These are phyloP conservation scores for Gouania willdenowi DNA, from an alignment of 2,797 vertebrate species.

Conservation along the genomic window DNA sequence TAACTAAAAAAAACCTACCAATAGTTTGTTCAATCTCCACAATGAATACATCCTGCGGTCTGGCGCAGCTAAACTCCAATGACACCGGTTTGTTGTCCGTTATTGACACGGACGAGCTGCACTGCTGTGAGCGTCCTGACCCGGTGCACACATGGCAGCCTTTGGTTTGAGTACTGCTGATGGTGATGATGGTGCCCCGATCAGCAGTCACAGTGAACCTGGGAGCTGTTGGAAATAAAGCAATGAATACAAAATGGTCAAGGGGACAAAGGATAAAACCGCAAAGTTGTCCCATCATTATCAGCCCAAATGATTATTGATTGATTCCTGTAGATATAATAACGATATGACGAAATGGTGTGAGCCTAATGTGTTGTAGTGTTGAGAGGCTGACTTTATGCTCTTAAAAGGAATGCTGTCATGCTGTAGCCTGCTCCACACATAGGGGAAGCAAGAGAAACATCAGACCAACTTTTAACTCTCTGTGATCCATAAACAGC, in stretches of 20 bases:
- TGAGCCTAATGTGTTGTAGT: too few species aligned
- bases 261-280: background rate
- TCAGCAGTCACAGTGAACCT: slow-evolving; percentile 34
- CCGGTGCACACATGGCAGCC: slow-evolving; percentile 55
- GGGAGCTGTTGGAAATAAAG: slow-evolving; percentile 24
- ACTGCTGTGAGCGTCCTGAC: background rate
- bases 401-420: too few species aligned
- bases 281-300: background rate
- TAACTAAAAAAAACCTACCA: too few species aligned
- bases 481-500: too few species aligned
- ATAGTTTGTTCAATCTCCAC: slow-evolving; percentile 54
- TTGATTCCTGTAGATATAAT: too few species aligned
- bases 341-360: too few species aligned
- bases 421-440: too few species aligned
- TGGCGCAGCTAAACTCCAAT: slow-evolving; percentile 53
- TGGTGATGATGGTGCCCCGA: slow-evolving; percentile 28
- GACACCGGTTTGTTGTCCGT: background rate
- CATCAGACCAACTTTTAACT: too few species aligned
- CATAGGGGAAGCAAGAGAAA: too few species aligned
- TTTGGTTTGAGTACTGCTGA: slow-evolving; percentile 18
- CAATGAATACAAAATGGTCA: background rate
- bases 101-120: slow-evolving; percentile 19
- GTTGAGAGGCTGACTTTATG: too few species aligned
- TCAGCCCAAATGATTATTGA: background rate
- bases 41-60: slow-evolving; percentile 53